These are phyloP conservation scores for Parnassius orleans DNA, from an alignment of 2,888 invertebrate species.

Conservation along the genomic window DNA sequence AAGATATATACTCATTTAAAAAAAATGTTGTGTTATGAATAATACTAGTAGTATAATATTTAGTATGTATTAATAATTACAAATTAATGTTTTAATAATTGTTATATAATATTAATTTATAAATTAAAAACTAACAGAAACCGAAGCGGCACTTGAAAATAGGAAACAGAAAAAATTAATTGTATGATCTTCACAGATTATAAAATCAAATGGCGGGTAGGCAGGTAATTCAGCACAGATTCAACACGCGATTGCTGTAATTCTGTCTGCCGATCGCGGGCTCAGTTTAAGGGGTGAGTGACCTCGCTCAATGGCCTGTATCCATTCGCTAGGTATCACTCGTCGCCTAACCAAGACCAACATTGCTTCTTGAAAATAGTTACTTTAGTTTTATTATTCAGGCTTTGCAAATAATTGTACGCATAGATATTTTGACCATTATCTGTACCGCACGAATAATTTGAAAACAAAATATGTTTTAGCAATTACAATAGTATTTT, in stretches of 20 bases:
- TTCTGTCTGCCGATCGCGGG: constrained; percentile 35
- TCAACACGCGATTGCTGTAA: constrained; percentile 43
- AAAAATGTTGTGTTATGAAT: no score
- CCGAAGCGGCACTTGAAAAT: not conserved
- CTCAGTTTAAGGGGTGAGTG: constrained; percentile 64
- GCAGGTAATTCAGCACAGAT: constrained; percentile 30
- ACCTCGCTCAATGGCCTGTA: constrained; percentile 61
- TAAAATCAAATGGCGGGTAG: constrained; percentile 32
- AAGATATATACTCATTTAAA: no score
- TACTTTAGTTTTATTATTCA: constrained; percentile 18
- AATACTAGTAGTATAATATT: no score
- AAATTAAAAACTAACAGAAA: not conserved
- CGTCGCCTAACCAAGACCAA: constrained; percentile 37
- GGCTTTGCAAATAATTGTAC: no score
- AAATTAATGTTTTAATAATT: no score
- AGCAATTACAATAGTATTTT: no score
- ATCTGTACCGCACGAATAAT: no score
- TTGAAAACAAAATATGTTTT: no score
- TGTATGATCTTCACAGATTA: constrained; percentile 15
- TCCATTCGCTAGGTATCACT: constrained; percentile 41
- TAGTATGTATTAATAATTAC: no score
- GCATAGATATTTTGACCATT: no score
- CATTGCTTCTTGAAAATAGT: constrained; percentile 26
- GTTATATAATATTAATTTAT: no score
- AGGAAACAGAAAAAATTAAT: constrained; percentile 4